Conservation (phyloP, 2,888 invertebrate species). For the Spisula subtruncata region DNA sequence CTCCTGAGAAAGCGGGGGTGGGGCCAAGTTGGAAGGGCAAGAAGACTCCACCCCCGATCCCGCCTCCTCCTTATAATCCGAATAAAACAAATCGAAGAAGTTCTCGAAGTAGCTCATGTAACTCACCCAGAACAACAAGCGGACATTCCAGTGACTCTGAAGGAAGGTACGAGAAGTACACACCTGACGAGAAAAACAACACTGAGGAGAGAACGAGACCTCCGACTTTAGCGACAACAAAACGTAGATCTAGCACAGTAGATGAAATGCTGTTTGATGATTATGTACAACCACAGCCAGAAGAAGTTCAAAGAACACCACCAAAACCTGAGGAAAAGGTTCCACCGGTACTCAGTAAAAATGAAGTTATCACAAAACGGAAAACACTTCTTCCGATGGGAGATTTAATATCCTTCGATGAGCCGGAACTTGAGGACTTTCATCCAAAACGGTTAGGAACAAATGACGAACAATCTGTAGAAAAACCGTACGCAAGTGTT, state of each 20-base stretch:
- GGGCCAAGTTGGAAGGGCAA: slow-evolving; percentile 66
- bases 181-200: slow-evolving; percentile 39
- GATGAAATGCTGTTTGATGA: slow-evolving; percentile 86
- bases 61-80: slow-evolving; percentile 69
- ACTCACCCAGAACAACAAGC: slow-evolving; percentile 65
- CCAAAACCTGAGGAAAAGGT: slow-evolving; percentile 15
- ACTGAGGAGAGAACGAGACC: slow-evolving; percentile 66
- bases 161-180: slow-evolving; percentile 53
- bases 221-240: slow-evolving; percentile 77
- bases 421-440: slow-evolving; percentile 69
- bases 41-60: slow-evolving; percentile 65
- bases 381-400: slow-evolving; percentile 79
- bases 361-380: slow-evolving; percentile 54
- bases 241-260: slow-evolving; percentile 83
- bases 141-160: slow-evolving; percentile 73
- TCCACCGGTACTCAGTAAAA: slow-evolving; percentile 1
- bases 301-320: not conserved
- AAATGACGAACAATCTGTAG: slow-evolving; percentile 53
- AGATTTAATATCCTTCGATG: slow-evolving; percentile 84
- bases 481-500: slow-evolving; percentile 73
- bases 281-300: slow-evolving; percentile 78
- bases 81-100: slow-evolving; percentile 61
- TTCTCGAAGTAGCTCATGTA: slow-evolving; percentile 51
- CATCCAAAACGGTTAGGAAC: slow-evolving; percentile 60
- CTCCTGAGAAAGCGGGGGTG: slow-evolving; percentile 53